phyloP scores from a whole-genome alignment of 2,888 invertebrate genomes.

The Dynastes grantii region DNA sequence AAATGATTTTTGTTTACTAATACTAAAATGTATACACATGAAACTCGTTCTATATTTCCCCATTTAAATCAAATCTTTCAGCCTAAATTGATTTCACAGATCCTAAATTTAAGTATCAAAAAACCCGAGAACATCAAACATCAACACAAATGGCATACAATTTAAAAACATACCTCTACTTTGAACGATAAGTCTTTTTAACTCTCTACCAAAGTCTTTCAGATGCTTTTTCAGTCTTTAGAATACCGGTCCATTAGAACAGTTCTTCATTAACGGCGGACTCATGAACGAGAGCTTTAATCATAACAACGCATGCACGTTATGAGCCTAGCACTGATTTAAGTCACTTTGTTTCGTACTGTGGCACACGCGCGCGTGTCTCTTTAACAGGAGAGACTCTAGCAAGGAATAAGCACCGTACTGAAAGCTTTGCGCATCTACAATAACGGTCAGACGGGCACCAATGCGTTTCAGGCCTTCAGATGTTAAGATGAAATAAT shows the following conservation, averaged over 20 bases:
- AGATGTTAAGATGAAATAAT: conserved; percentile 37
- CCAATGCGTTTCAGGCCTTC: conserved; percentile 38
- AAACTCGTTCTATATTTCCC: no score
- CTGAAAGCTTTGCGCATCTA: conserved; percentile 32
- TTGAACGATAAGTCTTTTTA: background rate
- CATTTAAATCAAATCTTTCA: background rate
- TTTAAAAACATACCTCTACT: conserved; percentile 21
- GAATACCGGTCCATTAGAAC: conserved; percentile 34
- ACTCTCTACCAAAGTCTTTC: background rate
- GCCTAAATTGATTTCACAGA: background rate
- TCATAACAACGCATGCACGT: conserved; percentile 26
- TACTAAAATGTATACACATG: no score
- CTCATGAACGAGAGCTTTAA: background rate
- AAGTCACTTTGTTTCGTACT: conserved; percentile 27
- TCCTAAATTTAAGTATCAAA: background rate
- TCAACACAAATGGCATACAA: background rate
- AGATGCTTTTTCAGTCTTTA: conserved; percentile 5
- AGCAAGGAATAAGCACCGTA: conserved; percentile 3
- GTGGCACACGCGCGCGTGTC: conserved; percentile 41
- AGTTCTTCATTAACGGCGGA: background rate
- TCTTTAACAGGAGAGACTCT: conserved; percentile 31
- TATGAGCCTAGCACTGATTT: conserved; percentile 11
- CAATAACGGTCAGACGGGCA: conserved; percentile 35
- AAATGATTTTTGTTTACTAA: no score
- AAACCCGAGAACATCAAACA: background rate